Conservation (phyloP, 2,797 vertebrate genomes). For the Chaetodon trifasciatus region DNA sequence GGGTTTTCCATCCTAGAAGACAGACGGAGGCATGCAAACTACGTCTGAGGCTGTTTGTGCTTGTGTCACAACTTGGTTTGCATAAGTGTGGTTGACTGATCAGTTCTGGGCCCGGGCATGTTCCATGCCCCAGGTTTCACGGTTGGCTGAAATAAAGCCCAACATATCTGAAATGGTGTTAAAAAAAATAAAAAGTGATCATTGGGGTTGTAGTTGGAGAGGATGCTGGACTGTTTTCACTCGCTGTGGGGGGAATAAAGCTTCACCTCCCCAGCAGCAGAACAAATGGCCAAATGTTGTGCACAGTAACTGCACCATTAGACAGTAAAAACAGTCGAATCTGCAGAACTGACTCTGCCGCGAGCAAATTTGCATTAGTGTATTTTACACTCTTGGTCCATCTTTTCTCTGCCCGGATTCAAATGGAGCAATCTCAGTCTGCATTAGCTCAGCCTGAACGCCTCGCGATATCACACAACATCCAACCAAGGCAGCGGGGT, state of each 20-base stretch:
- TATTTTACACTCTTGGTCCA: constrained; percentile 19
- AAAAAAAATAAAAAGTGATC: neutral
- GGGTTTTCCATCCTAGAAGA: neutral
- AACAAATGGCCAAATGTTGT: neutral
- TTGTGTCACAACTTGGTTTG: constrained; percentile 1
- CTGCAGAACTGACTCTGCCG: neutral
- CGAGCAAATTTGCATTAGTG: neutral
- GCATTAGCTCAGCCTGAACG: neutral
- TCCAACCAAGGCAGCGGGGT: constrained; percentile 44
- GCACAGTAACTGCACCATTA: constrained; percentile 10
- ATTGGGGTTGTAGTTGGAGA: neutral
- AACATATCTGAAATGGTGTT: neutral
- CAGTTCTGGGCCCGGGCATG: neutral
- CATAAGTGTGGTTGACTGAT: neutral
- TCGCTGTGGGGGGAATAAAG: neutral
- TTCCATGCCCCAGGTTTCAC: neutral
- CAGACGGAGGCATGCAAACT: neutral
- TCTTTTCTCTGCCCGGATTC: constrained; percentile 2
- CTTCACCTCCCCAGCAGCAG: neutral
- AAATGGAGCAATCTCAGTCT: neutral
- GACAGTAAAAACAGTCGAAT: neutral
- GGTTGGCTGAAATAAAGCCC: neutral
- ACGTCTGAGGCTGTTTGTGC: neutral
- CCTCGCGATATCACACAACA: constrained; percentile 29
- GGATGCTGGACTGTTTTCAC: neutral